These are phyloP conservation scores for Arizona elegans DNA, from an alignment of 2,113 vertebrate species.

Conservation along the genomic window DNA sequence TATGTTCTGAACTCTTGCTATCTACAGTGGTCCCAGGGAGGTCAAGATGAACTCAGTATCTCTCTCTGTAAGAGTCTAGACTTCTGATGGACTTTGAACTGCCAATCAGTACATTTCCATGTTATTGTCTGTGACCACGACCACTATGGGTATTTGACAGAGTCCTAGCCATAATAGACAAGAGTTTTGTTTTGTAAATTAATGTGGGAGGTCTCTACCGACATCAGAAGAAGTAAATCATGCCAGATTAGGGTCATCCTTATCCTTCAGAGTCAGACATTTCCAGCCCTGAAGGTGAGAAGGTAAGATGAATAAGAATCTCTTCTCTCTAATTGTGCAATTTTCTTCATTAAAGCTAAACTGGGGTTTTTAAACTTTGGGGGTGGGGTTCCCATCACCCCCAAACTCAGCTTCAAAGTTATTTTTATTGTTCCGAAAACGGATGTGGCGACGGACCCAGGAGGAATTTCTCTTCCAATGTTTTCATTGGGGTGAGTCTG, in stretches of 20 bases:
- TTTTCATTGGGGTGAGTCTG: not conserved
- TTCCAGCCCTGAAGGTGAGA: not conserved
- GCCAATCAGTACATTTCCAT: not conserved
- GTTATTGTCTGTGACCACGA: not conserved
- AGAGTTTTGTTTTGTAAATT: not conserved
- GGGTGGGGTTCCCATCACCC: not conserved
- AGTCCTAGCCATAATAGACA: not conserved
- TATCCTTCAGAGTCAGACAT: not conserved
- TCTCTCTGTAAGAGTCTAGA: not conserved
- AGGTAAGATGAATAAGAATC: not conserved
- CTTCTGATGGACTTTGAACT: not conserved
- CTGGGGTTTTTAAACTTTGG: not conserved
- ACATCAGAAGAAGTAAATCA: not conserved
- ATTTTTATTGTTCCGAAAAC: not conserved
- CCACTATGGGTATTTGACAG: too few relatives aligned
- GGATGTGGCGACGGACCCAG: not conserved
- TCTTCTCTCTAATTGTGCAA: not conserved
- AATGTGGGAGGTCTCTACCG: not conserved
- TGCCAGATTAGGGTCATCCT: too few relatives aligned
- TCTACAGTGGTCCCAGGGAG: not conserved
- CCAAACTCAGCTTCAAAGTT: not conserved
- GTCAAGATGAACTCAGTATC: not conserved
- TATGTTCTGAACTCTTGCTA: not conserved
- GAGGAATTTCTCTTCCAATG: not conserved
- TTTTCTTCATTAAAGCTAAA: not conserved